A percentile compares a stretch with the other conserved stretches of the same genome.
These are phyloP conservation scores for Aphis craccivora DNA, from an alignment of 1,140 invertebrate species.

Conservation along the genomic window DNA sequence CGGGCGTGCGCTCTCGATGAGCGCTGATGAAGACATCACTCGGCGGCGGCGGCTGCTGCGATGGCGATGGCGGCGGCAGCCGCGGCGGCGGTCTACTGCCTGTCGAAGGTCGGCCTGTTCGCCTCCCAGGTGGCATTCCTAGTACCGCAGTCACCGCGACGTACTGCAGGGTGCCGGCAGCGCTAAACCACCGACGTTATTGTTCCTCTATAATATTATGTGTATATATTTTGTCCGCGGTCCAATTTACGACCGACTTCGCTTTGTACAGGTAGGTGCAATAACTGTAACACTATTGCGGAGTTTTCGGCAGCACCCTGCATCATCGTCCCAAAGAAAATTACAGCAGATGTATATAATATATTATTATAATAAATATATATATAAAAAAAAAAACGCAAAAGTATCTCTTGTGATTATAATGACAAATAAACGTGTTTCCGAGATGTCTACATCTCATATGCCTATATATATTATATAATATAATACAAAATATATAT, in stretches of 20 bases:
- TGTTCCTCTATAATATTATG: neutral
- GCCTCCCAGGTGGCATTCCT: constrained; percentile 57
- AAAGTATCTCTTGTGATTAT: neutral
- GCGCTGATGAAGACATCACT: constrained; percentile 56
- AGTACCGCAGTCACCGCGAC: neutral
- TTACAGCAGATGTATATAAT: neutral
- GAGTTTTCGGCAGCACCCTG: constrained; percentile 11
- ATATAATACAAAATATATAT: neutral
- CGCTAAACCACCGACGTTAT: constrained; percentile 52
- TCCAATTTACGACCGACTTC: constrained; percentile 49
- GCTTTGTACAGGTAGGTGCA: neutral
- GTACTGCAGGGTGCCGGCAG: constrained; percentile 47
- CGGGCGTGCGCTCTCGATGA: constrained; percentile 7
- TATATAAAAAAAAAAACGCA: neutral
- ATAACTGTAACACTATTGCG: neutral
- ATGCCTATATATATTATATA: neutral
- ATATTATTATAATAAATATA: neutral
- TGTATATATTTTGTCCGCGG: constrained; percentile 34
- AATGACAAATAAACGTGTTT: constrained; percentile 22
- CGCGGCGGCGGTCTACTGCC: neutral
- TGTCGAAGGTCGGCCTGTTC: constrained; percentile 55
- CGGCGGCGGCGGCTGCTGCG: neutral
- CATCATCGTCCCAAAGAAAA: neutral
- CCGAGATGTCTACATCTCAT: neutral
- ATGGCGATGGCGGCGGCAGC: neutral